Evolutionary conservation across 2,113 vertebrate species (phyloP).

Genomic region (Nyctereutes procyonoides): DNA sequence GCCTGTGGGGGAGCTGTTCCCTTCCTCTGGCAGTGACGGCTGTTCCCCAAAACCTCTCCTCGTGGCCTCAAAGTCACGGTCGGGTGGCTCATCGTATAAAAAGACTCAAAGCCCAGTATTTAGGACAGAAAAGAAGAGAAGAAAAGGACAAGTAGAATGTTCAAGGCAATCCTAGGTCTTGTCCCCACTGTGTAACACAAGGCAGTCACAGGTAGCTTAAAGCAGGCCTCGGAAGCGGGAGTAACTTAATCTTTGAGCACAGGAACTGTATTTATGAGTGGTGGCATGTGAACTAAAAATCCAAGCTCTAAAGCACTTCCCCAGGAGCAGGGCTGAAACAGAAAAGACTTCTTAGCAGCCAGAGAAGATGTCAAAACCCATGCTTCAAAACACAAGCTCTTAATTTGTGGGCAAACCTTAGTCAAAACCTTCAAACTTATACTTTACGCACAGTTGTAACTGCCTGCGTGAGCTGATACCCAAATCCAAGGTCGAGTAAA

Average conservation of each 20-base stretch:
- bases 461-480: not conserved
- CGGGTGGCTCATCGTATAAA: not conserved
- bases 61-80: not conserved
- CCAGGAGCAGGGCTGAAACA: slow-evolving; percentile 23
- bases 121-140: not conserved
- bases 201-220: not conserved
- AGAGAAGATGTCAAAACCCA: not conserved
- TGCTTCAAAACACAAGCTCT: not conserved
- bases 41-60: not conserved
- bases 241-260: not conserved
- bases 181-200: not conserved
- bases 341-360: not conserved
- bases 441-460: not conserved
- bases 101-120: not conserved
- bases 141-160: not conserved
- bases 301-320: not conserved
- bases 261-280: not conserved
- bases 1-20: not conserved
- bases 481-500: not conserved
- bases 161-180: not conserved
- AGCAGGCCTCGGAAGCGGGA: not conserved
- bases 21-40: not conserved
- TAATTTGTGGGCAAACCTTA: not conserved
- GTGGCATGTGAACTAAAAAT: slow-evolving; percentile 9
- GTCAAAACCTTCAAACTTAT: not conserved